Evolutionary conservation across 2,888 invertebrate species (phyloP), one percentile per base, ranked within the genome.

Genomic region (Onchidella celtica): DNA sequence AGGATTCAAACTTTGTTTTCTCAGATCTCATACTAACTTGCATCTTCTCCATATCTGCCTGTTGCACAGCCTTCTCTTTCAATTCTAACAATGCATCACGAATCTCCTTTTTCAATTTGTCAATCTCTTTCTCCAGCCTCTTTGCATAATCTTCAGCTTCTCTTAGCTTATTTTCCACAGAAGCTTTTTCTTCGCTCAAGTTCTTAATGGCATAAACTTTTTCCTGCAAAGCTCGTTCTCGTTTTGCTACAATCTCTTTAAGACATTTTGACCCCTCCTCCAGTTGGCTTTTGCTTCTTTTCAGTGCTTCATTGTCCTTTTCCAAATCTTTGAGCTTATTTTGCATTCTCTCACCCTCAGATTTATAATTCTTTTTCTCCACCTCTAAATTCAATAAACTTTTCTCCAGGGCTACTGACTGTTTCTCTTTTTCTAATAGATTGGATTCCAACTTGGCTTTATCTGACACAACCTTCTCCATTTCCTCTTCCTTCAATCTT

Each of bases 341-440:
- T 34, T 82, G 79, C 65, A 82, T 68, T 32, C 38, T 65, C 61
- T 65, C 57, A n/a, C 63, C 36, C 24, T 83, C 78, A 6, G 77
- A 27, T 65, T 79, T 76, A 68, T 76, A 83, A 72, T 86, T 86
- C 81, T 89, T 87, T 1, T 88, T 85, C 40, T 78, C 66, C 79
- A 84, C 74, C 40, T 78, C 78, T 6, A 84, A 59, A 38, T 77
- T 74, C 17, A 74, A 77, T 69, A 84, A 57, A n/a, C 57, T 61
- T 38, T 82, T 78, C 59, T 83, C 78, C 55, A 80, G 63, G 14
- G 82, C 80, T 38, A 75, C 63, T 27, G 80, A 77, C n/a, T 76
- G 72, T 29, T 61, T 77, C 29, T 83, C 85, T 68, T 79, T 65
- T 65, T 83, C 73, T 11, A 72, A 29, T 32, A 83, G 47, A 36